phyloP scores from a whole-genome alignment of 2,888 invertebrate species.

The Ditula angustiorana region DNA sequence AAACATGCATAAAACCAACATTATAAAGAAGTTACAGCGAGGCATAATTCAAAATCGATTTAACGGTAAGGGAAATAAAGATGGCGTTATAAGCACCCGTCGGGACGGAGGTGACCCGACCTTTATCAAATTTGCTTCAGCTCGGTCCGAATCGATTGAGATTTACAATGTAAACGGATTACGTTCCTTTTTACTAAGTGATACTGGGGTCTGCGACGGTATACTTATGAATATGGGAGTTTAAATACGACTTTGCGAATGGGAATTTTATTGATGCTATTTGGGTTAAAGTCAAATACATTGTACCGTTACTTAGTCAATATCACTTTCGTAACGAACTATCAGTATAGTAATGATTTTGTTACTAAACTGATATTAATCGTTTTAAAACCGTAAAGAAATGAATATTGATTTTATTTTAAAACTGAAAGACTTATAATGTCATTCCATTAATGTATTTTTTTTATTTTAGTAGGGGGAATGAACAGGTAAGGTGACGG shows the following conservation, averaged over 20 bases:
- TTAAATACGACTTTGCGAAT: background rate
- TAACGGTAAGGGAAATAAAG: conserved; percentile 73
- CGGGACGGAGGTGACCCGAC: conserved; percentile 56
- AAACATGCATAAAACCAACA: conserved; percentile 45
- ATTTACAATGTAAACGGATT: conserved; percentile 65
- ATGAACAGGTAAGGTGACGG: no score
- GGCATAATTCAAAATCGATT: conserved; percentile 73
- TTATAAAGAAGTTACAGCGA: conserved; percentile 57
- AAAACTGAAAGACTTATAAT: no score
- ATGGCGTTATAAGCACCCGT: conserved; percentile 63
- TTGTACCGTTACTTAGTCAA: background rate
- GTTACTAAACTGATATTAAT: no score
- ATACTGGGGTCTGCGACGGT: conserved; percentile 50
- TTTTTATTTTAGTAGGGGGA: no score
- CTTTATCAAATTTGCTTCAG: conserved; percentile 81
- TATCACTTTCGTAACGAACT: no score
- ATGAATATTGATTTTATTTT: no score
- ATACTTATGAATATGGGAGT: conserved; percentile 13
- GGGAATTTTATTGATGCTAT: background rate
- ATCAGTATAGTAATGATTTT: no score
- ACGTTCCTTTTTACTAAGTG: conserved; percentile 60
- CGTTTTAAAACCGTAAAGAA: no score
- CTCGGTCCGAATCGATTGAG: conserved; percentile 58
- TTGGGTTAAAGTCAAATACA: background rate
- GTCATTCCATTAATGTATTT: no score